phyloP scores from a whole-genome alignment of 2,797 vertebrate species.

The Morelia viridis region DNA sequence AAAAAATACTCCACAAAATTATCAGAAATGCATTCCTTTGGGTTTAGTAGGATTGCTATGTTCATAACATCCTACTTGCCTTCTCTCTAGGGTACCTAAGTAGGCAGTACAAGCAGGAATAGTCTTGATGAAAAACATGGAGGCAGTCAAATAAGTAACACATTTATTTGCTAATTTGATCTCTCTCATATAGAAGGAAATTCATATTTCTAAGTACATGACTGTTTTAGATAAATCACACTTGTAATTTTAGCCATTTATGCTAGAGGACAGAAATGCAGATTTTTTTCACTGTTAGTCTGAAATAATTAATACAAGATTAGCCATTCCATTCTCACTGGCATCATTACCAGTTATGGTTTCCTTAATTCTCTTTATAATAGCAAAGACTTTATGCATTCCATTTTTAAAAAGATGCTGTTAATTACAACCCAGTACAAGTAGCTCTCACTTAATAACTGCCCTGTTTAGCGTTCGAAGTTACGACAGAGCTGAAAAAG shows the following conservation, averaged over 20 bases:
- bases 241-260: not conserved
- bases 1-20: not conserved
- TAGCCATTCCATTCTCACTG: not conserved
- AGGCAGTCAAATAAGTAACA: not conserved
- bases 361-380: not conserved
- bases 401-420: not conserved
- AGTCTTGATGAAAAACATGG: not conserved
- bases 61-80: not conserved
- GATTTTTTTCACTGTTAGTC: not conserved
- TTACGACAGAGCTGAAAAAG: not conserved
- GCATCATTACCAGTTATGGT: not conserved
- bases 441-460: not conserved
- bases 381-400: not conserved
- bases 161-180: slow-evolving; percentile 15
- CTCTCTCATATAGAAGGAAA: not conserved
- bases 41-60: not conserved
- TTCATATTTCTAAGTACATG: not conserved
- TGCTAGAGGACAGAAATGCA: not conserved
- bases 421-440: not conserved
- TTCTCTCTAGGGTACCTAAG: not conserved
- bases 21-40: not conserved
- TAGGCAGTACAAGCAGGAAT: not conserved
- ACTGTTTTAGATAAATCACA: not conserved
- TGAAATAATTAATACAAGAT: not conserved
- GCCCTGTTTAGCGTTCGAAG: not conserved